Base-by-base conservation (phyloP, 2,113 vertebrate genomes). In the Lethenteron reissneri region DNA sequence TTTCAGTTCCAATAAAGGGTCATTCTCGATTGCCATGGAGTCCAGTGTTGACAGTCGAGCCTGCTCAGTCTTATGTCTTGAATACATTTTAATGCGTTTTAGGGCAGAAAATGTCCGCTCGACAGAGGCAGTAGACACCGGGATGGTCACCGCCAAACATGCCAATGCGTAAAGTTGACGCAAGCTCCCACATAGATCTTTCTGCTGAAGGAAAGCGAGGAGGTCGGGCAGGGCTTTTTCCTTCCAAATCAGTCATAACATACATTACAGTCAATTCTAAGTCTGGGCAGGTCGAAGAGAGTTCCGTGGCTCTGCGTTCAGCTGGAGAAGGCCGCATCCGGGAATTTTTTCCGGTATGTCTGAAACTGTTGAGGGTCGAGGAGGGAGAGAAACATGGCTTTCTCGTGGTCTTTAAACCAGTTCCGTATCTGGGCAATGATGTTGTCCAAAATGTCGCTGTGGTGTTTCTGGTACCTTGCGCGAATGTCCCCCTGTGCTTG, bases 221-320 rank as follows among this genome's bases (percentile, higher is more conserved):
- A 72, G 62, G 11, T 72, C 71, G 15, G 15, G 56, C 14, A 7
- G 57, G 70, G 14, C 70, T 41, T 70, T 71, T 73, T 11, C 72
- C 72, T 70, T 71, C 72, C 56, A 71, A 73, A 70, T 73, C 57
- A 57, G 69, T 25, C 71, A 74, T 74, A 21, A 56, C 74, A 71
- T 73, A 59, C 58, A 62, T 70, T 62, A 73, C 69, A 73, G 74
- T 73, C 74, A 74, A 58, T 70, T 74, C 71, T 70, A 15, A 72
- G 69, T 57, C 41, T n/a, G 56, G 73, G 15, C 70, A 73, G 73
- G 56, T 60, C 68, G 56, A 74, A 74, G 1, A 74, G 74, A 10
- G 74, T 73, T 41, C 72, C 41, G 11, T 74, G 74, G 17, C 72
- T 68, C 70, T 73, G 69, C n/a, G 25, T 25, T 25, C 25, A 25